Base-by-base conservation (phyloP, 2,797 vertebrate genomes). In the Amphiprion clarkii region DNA sequence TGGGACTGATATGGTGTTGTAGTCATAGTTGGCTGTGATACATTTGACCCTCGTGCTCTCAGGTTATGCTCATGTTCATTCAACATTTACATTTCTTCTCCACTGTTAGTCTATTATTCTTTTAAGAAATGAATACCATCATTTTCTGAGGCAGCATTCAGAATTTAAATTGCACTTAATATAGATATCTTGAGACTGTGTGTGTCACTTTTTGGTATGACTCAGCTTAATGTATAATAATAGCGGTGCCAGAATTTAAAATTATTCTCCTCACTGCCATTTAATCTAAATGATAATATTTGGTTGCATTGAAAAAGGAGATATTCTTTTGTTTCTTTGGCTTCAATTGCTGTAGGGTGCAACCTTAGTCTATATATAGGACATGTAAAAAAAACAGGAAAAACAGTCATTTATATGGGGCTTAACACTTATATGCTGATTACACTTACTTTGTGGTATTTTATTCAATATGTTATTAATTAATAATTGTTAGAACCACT, bases 1-100 rank as follows among this genome's bases (percentile, higher is more conserved):
- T 40, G 31, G 61, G 33, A 76, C 69, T 77, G 82, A 62, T 75
- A 55, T 74, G 61, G 57, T 48, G 62, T 51, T 53, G 14, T 48
- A 42, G 21, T 76, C 63, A 33, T 29, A 61, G 33, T 40, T 70
- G 23, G 58, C 71, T 27, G 67, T 11, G 44, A 52, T 69, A 67
- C 67, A 82, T 69, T 25, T 67, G 59, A 69, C 57, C 57, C 64
- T 13, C 6, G 6, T 60, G 25, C 27, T 29, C 57, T 29, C 36
- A 36, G 51, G 56, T 52, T 46, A 3, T 48, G 11, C 8, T 39
- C 36, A 39, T 39, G 36, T 39, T 39, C 36, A 16, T 6, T 0
- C 39, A 55, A 17, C 10, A 4, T 42, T 64, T 33, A 40, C 49
- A 62, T n/a, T 46, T 67, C n/a, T 36, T 68, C 44, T 61, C 3